These are phyloP conservation scores for Metopia argyrocephala DNA, from an alignment of 2,888 invertebrate genomes.

Conservation along the genomic window DNA sequence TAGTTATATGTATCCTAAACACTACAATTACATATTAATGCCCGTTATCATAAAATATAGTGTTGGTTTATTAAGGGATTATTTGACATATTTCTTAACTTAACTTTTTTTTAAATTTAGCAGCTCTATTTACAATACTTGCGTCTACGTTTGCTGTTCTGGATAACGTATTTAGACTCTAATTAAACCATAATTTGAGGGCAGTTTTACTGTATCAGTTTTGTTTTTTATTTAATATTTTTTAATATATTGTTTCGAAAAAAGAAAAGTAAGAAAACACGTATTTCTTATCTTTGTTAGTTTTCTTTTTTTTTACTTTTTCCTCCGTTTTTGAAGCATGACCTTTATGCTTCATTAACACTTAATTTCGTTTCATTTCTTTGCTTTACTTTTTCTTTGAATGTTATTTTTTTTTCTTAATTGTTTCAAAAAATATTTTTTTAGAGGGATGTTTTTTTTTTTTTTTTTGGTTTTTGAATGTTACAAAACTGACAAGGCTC, in stretches of 20 bases:
- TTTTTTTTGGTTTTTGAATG: too few species aligned
- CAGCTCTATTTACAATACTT: too few species aligned
- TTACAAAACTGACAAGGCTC: not conserved
- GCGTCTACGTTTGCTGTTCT: not conserved
- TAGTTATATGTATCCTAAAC: too few species aligned
- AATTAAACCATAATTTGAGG: slow-evolving; percentile 37
- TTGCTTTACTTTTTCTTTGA: not conserved
- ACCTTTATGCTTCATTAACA: slow-evolving; percentile 52
- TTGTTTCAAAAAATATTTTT: not conserved
- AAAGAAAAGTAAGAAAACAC: not conserved
- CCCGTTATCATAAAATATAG: too few species aligned
- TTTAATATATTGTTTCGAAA: not conserved
- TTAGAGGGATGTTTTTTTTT: not conserved
- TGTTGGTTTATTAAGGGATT: too few species aligned
- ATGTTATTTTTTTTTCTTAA: not conserved
- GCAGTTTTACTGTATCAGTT: not conserved
- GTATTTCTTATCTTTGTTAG: slow-evolving; percentile 9
- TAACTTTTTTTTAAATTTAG: too few species aligned
- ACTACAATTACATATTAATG: too few species aligned
- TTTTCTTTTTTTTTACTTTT: not conserved
- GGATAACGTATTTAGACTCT: slow-evolving; percentile 14
- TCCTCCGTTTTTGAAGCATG: not conserved
- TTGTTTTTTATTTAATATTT: not conserved
- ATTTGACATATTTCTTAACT: too few species aligned
- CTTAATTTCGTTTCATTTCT: slow-evolving; percentile 19